phyloP scores from a whole-genome alignment of 2,113 vertebrate genomes.

The Sphaerodactylus townsendi region DNA sequence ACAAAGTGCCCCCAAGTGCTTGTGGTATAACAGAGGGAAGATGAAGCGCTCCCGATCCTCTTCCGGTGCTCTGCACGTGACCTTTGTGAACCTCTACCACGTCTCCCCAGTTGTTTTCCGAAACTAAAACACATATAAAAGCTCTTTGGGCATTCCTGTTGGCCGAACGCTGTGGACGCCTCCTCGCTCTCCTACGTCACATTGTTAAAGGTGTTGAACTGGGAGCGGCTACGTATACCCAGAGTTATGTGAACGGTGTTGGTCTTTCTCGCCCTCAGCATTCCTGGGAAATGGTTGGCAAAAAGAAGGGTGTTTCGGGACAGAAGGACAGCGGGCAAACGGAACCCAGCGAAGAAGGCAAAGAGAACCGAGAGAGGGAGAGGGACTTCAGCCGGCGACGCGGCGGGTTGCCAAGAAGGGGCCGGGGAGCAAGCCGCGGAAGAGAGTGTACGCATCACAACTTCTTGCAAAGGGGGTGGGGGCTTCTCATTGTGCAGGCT shows the following conservation, averaged over 20 bases:
- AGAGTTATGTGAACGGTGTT: background rate
- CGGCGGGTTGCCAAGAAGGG: constrained; percentile 84
- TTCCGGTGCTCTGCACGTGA: too few relatives aligned
- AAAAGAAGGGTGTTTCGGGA: constrained; percentile 94
- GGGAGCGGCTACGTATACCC: background rate
- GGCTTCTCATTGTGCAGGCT: rapidly evolving
- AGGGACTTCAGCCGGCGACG: constrained; percentile 89
- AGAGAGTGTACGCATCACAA: constrained; percentile 86
- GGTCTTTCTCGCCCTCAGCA: constrained; percentile 73
- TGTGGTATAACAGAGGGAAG: too few relatives aligned
- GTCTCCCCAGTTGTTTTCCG: too few relatives aligned
- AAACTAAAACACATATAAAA: too few relatives aligned
- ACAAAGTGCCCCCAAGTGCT: too few relatives aligned
- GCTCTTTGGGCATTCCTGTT: too few relatives aligned
- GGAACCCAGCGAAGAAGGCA: constrained; percentile 89
- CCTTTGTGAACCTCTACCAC: too few relatives aligned
- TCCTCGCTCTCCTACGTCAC: too few relatives aligned
- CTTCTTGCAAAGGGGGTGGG: background rate
- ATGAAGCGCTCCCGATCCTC: too few relatives aligned
- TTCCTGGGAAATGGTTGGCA: constrained; percentile 99
- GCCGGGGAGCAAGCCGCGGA: constrained; percentile 89
- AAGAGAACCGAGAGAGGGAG: constrained; percentile 92
- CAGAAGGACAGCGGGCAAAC: constrained; percentile 90
- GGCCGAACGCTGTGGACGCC: too few relatives aligned
- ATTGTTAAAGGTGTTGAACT: background rate